Base-by-base conservation (phyloP, 2,797 vertebrate genomes). In the Botia almorhae region DNA sequence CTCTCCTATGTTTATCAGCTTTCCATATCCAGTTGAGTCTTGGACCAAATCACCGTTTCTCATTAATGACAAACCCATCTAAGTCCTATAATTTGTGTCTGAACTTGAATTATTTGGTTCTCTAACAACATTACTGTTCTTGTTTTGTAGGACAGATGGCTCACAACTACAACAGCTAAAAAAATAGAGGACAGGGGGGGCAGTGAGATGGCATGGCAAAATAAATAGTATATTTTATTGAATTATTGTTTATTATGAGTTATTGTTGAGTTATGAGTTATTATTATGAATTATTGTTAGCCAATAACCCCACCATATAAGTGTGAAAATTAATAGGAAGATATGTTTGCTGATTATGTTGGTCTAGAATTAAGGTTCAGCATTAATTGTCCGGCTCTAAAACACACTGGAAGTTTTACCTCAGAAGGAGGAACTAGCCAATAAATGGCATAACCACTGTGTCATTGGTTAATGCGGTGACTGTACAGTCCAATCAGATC, bases 91-190 rank as follows among this genome's bases (percentile, higher is more conserved):
- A 75, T 33, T 33, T 33, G 33, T 33, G 33, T 10, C 16, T 1
- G 17, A 14, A 53, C 46, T 46, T 16, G 6, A 55, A 55, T 55
- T n/a, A 55, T n/a, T 7, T n/a, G 53, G 36, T 16, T 19, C 7
- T 69, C 3, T 17, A 23, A 60, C 14, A 61, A 74, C 23, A 26
- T 26, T 26, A 26, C 23, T 74, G 19, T 26, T 53, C 2, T 43
- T 55, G 36, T 55, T 63, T 58, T 23, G 7, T 48, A 82, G 81
- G 53, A 79, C 46, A 3, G 46, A 5, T 72, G 51, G 12, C 3
- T 69, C 2, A 17, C 55, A 7, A 43, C 7, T 53, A 8, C 69
- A 78, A 21, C 63, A 79, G 33, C 12, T 1, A 29, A 39, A 82
- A 82, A 51, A 63, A 5, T 4, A 3, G 23, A 7, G 53, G 13